Evolutionary conservation across 1,140 invertebrate species (phyloP).

Genomic region (Saccostrea cuccullata): DNA sequence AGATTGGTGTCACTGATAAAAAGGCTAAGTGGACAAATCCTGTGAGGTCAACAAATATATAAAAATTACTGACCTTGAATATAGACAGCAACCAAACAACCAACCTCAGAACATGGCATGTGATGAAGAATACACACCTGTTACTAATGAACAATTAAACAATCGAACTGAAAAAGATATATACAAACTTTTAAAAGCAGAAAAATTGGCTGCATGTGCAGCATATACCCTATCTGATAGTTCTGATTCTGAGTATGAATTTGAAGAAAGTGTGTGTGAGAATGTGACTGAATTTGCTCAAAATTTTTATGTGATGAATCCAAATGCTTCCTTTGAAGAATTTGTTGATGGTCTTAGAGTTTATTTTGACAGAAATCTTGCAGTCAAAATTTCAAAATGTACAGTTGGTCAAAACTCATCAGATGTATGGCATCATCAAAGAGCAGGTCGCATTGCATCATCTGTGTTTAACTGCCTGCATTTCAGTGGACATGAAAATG

Average conservation of each 20-base stretch:
- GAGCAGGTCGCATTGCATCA: too few species aligned
- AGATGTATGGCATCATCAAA: neutral
- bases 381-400: too few species aligned
- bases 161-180: neutral
- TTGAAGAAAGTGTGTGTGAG: too few species aligned
- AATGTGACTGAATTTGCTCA: neutral
- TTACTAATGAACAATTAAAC: neutral
- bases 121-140: neutral
- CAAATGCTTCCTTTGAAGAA: neutral
- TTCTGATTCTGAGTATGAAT: too few species aligned
- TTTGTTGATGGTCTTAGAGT: neutral
- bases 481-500: too few species aligned
- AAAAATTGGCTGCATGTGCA: neutral
- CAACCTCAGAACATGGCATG: neutral
- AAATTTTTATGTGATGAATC: neutral
- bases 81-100: neutral
- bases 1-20: constrained; percentile 1
- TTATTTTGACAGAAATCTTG: neutral
- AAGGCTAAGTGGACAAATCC: neutral
- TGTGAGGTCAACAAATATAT: neutral
- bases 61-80: neutral
- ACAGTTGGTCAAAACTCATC: too few species aligned
- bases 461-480: too few species aligned
- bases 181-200: neutral
- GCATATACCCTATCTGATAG: too few species aligned